These are phyloP conservation scores for Oscheius sp. DNA, from an alignment of 2,888 invertebrate species.

Conservation along the genomic window DNA sequence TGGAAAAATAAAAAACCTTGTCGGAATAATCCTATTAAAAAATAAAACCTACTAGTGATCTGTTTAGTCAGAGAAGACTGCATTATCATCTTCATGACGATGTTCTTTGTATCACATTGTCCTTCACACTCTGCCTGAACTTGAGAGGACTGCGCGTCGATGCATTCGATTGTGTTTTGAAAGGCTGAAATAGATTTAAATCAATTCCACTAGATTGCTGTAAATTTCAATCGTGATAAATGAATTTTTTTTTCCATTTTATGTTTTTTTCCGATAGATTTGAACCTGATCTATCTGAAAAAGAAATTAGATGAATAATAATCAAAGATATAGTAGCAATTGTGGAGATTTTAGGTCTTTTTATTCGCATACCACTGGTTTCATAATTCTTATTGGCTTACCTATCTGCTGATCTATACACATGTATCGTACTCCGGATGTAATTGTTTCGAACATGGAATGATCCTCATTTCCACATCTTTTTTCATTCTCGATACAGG, in stretches of 20 bases:
- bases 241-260: no score
- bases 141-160: constrained; percentile 36
- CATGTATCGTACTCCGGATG: constrained; percentile 54
- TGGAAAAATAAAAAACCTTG: background rate
- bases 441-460: constrained; percentile 48
- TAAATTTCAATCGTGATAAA: no score
- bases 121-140: constrained; percentile 47
- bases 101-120: constrained; percentile 40
- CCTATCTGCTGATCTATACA: constrained; percentile 51
- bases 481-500: constrained; percentile 40
- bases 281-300: no score
- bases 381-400: background rate
- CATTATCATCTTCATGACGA: constrained; percentile 49
- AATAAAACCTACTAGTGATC: constrained; percentile 40
- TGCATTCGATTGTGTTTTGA: constrained; percentile 51
- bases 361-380: no score
- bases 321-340: no score
- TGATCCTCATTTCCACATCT: constrained; percentile 45
- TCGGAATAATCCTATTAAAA: no score
- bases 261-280: no score
- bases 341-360: background rate
- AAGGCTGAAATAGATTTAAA: constrained; percentile 36
- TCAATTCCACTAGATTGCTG: no score
- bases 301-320: no score
- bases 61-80: constrained; percentile 32